A percentile compares a stretch with the other conserved stretches of the same genome.
Evolutionary conservation across 2,797 vertebrate species (phyloP).

Genomic region (Falco cherrug): DNA sequence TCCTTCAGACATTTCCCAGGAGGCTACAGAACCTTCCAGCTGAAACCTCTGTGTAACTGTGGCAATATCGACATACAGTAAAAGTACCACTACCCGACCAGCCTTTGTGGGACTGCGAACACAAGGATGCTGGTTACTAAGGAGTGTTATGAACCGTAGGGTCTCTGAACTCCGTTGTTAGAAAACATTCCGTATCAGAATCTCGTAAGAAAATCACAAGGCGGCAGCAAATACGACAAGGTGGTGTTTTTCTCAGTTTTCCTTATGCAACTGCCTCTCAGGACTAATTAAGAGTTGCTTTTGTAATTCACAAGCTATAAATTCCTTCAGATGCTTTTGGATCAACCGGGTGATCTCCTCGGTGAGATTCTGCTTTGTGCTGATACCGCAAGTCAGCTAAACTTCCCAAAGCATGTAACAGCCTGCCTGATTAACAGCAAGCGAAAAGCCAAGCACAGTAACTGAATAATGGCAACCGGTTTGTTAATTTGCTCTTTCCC

Average conservation of each 20-base stretch:
- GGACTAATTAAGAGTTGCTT: constrained; percentile 78
- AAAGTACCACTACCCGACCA: not conserved
- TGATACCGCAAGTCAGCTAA: constrained; percentile 38
- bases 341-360: constrained; percentile 58
- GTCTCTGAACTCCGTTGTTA: constrained; percentile 65
- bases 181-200: constrained; percentile 68
- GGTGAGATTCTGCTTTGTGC: constrained; percentile 38
- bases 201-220: constrained; percentile 50
- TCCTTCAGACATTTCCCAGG: not conserved
- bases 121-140: constrained; percentile 47
- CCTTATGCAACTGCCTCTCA: constrained; percentile 69
- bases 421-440: constrained; percentile 3
- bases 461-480: not conserved
- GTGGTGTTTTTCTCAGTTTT: constrained; percentile 51
- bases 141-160: constrained; percentile 44
- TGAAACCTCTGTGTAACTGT: not conserved
- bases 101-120: constrained; percentile 53
- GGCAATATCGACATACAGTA: not conserved
- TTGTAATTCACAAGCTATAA: constrained; percentile 74
- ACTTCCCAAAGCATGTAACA: constrained; percentile 35
- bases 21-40: not conserved
- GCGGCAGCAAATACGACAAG: constrained; percentile 63
- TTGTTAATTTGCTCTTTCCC: constrained; percentile 53
- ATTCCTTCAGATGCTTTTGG: constrained; percentile 65
- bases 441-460: not conserved